phyloP scores from a whole-genome alignment of 2,797 vertebrate genomes.

The Octomys mimax region DNA sequence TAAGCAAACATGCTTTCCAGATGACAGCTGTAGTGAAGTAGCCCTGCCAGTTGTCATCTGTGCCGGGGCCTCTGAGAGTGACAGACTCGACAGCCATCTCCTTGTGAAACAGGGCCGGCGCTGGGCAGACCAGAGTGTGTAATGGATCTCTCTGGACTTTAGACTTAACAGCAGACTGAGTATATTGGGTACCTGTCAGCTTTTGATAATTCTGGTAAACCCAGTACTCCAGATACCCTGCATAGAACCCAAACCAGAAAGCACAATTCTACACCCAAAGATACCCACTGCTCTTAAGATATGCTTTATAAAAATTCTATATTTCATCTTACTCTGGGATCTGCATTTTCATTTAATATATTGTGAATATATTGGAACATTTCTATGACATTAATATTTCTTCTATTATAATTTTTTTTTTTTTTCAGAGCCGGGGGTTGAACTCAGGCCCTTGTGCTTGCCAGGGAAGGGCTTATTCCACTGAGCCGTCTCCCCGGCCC shows the following conservation, averaged over 20 bases:
- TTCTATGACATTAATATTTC: not conserved
- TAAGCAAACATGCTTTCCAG: not conserved
- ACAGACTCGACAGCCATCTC: not conserved
- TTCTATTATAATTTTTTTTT: not conserved
- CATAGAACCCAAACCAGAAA: not conserved
- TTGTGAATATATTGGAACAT: not conserved
- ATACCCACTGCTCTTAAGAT: not conserved
- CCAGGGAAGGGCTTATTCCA: no score
- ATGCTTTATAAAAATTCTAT: conserved; percentile 14
- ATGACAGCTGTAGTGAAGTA: not conserved
- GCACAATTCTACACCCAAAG: not conserved
- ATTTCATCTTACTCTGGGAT: not conserved
- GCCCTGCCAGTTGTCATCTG: not conserved
- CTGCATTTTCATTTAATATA: not conserved
- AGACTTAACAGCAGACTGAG: no score
- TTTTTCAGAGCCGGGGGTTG: no score
- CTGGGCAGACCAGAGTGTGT: no score
- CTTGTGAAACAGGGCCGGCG: not conserved
- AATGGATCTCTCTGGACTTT: not conserved
- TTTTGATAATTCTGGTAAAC: not conserved
- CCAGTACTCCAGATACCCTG: not conserved
- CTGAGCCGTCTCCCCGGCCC: no score
- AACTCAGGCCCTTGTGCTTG: no score
- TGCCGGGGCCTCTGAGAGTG: not conserved
- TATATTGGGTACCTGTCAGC: not conserved